phyloP scores from a whole-genome alignment of 2,113 vertebrate genomes.

The Puntigrus tetrazona region DNA sequence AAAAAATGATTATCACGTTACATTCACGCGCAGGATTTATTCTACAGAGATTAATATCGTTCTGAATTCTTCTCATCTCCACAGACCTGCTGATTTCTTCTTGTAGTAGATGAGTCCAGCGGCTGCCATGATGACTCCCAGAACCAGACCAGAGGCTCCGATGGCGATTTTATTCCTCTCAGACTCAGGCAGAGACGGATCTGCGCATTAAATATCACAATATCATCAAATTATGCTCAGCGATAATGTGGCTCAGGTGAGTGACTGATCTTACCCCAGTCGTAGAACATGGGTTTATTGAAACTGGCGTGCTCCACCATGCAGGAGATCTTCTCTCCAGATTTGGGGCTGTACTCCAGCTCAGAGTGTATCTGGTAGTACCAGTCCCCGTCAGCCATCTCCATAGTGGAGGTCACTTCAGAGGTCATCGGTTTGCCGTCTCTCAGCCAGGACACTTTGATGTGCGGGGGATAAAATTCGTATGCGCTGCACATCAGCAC shows the following conservation, averaged over 20 bases:
- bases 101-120: slow-evolving; percentile 63
- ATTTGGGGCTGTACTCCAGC: slow-evolving; percentile 56
- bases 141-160: slow-evolving; percentile 58
- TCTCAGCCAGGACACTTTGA: slow-evolving; percentile 59
- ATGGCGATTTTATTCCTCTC: slow-evolving; percentile 56
- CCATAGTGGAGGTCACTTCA: slow-evolving; percentile 48
- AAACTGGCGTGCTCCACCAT: no score
- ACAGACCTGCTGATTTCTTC: slow-evolving; percentile 47
- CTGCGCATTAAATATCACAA: not conserved
- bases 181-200: slow-evolving; percentile 11
- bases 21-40: not conserved
- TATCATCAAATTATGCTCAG: not conserved
- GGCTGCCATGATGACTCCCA: slow-evolving; percentile 59
- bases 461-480: slow-evolving; percentile 54
- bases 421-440: slow-evolving; percentile 41
- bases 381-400: slow-evolving; percentile 60
- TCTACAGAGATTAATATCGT: not conserved
- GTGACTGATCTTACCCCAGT: no score
- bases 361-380: slow-evolving; percentile 63
- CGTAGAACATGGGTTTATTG: no score
- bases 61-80: not conserved
- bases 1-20: not conserved
- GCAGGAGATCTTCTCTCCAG: slow-evolving; percentile 57
- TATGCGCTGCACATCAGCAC: slow-evolving; percentile 54
- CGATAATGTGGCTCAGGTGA: no score